Evolutionary conservation across 1,140 invertebrate genomes (phyloP), one percentile per base, ranked within the genome.

Genomic region (Cyclargus thomasi): DNA sequence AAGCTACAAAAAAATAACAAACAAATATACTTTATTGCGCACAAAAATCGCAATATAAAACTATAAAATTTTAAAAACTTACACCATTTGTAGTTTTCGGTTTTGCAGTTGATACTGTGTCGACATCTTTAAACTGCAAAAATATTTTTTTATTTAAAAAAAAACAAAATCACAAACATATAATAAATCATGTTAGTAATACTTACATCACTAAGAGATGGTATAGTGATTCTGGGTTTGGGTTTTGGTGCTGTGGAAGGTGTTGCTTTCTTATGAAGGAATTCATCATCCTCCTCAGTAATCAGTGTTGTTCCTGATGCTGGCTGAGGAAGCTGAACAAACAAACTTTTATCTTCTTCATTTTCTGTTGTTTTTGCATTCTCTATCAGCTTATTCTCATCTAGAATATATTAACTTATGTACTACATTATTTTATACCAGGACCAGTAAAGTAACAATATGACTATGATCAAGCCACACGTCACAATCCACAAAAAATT

Each of bases 221-320:
- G 86, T 36, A 89, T 85, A 69, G 83, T 83, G 23, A 89, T 89
- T 68, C 77, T 85, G 53, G 82, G 81, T 72, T 86, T 89, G 16
- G 83, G 85, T 75, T 89, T 89, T 4, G 79, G 69, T 63, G 75
- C 69, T 65, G 76, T 79, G 16, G 71, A 74, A n/a, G 70, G 74
- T n/a, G 71, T 71, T 67, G 88, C 91, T 73, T 92, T 93, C 76
- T 93, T 93, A 66, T 91, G 90, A n/a, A 93, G 68, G 74, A 93
- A 93, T 75, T 93, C 92, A 81, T 93, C 92, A 73, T 93, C 92
- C 57, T 88, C 88, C 71, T 93, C 92, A 67, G 87, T 80, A 16
- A 92, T 76, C 1, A 69, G 36, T 36, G 74, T 64, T 67, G 75
- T 83, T 64, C 79, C 73, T n/a, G 68, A 75, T 17, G 75, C 71